These are phyloP conservation scores for Haliaeetus leucogaster DNA, from an alignment of 2,113 vertebrate genomes.

Conservation along the genomic window DNA sequence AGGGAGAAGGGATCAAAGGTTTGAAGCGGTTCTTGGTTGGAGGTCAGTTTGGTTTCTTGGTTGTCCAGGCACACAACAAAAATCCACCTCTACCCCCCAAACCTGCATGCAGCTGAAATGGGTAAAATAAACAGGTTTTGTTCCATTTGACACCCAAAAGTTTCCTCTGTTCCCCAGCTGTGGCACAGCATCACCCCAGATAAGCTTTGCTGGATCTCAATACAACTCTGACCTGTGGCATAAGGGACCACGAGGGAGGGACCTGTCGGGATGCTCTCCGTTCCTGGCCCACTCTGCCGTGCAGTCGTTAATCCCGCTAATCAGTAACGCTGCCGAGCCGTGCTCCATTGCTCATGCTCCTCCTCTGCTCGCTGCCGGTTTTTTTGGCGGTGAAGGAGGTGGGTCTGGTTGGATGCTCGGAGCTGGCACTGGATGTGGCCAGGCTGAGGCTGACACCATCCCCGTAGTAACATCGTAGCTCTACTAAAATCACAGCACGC, in stretches of 20 bases:
- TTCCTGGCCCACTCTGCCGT: neutral
- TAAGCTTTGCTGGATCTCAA: neutral
- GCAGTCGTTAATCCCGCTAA: neutral
- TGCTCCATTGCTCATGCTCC: fast-evolving
- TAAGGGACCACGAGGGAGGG: neutral
- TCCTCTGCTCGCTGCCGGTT: neutral
- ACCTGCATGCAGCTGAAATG: neutral
- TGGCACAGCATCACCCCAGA: fast-evolving
- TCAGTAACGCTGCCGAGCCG: fast-evolving
- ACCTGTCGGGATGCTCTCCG: neutral
- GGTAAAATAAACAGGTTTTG: neutral
- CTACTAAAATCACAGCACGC: neutral
- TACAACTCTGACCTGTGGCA: fast-evolving
- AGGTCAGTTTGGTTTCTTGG: neutral
- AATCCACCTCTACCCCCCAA: neutral
- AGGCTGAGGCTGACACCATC: neutral
- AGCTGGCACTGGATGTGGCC: neutral
- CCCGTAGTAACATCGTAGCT: fast-evolving
- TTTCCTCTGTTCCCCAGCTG: neutral
- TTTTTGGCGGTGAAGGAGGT: neutral
- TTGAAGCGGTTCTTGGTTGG: neutral
- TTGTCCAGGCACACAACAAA: neutral
- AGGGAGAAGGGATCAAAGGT: conserved; percentile 28
- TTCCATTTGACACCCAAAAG: neutral
- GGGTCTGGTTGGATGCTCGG: neutral